phyloP scores from a whole-genome alignment of 1,140 invertebrate genomes.

The Drosophila varians region DNA sequence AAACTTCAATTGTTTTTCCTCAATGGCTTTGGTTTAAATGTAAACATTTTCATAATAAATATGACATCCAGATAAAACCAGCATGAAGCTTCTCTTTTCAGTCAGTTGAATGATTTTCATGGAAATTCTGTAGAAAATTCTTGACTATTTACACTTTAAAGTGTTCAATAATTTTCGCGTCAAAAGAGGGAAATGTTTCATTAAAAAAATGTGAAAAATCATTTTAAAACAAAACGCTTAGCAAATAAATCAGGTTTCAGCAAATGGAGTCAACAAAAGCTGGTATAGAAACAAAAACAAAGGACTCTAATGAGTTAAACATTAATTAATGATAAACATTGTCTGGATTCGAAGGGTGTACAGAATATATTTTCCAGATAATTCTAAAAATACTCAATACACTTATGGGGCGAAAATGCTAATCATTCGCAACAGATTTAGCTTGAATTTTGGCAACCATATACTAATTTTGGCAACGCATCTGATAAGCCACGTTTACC shows the following conservation, averaged over 20 bases:
- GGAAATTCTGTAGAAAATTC: background rate
- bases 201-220: background rate
- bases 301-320: background rate
- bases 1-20: conserved; percentile 10
- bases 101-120: background rate
- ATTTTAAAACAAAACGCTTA: background rate
- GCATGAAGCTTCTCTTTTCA: background rate
- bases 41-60: conserved; percentile 7
- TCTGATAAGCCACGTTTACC: conserved; percentile 17
- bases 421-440: conserved; percentile 1
- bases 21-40: background rate
- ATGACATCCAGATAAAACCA: background rate
- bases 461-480: background rate
- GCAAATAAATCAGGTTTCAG: background rate
- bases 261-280: too few relatives aligned
- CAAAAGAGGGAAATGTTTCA: background rate
- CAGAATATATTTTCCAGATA: too few relatives aligned
- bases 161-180: conserved; percentile 17
- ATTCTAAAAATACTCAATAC: too few relatives aligned
- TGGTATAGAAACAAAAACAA: too few relatives aligned
- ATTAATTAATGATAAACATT: background rate
- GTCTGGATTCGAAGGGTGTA: too few relatives aligned
- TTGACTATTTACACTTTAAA: background rate
- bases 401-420: background rate
- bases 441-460: conserved; percentile 3